Evolutionary conservation across 2,888 invertebrate genomes (phyloP).

Genomic region (Selenia dentaria): DNA sequence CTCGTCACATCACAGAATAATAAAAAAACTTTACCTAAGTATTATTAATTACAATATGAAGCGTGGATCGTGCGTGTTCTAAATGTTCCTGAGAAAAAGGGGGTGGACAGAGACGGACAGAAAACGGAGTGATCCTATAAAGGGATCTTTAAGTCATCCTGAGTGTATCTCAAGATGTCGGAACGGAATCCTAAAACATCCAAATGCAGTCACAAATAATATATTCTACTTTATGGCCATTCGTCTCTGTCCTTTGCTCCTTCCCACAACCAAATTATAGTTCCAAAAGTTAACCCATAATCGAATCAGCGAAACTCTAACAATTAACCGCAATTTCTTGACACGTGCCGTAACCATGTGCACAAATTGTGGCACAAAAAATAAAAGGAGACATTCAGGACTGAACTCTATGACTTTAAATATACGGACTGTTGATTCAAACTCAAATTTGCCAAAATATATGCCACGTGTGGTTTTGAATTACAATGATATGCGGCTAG

Average conservation of each 20-base stretch:
- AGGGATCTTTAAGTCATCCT: too few species aligned
- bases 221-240: too few species aligned
- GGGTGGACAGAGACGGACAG: too few species aligned
- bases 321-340: constrained; percentile 32
- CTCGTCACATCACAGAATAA: too few species aligned
- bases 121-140: too few species aligned
- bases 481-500: neutral
- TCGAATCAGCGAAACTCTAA: constrained; percentile 29
- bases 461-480: constrained; percentile 15
- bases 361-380: constrained; percentile 3
- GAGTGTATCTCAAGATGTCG: too few species aligned
- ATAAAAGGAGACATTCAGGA: constrained; percentile 7
- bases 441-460: constrained; percentile 5
- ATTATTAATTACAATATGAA: too few species aligned
- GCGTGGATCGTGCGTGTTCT: too few species aligned
- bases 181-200: too few species aligned
- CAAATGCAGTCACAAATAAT: too few species aligned
- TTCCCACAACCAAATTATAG: constrained; percentile 18
- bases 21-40: too few species aligned
- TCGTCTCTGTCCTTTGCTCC: constrained; percentile 1
- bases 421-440: neutral
- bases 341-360: constrained; percentile 26
- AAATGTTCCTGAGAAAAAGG: too few species aligned
- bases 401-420: constrained; percentile 6
- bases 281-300: constrained; percentile 20